Conservation (phyloP, 2,797 vertebrate species). For the Gephyroberyx darwinii region DNA sequence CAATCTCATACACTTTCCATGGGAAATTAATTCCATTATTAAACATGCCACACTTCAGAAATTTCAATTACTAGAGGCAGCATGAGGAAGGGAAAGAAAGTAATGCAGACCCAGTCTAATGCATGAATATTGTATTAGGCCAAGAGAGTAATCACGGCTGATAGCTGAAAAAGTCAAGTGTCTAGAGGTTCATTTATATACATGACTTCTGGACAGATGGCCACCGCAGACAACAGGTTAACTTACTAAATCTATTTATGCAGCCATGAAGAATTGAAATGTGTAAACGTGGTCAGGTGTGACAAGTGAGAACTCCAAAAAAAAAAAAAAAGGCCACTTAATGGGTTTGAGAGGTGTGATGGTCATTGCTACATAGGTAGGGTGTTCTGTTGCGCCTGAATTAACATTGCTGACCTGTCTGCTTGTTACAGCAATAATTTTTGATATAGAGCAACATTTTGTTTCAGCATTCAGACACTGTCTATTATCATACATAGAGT, state of each 20-base stretch:
- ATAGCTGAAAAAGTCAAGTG: constrained; percentile 77
- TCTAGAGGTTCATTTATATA: constrained; percentile 76
- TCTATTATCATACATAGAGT: constrained; percentile 40
- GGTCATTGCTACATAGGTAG: constrained; percentile 44
- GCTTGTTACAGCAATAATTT: constrained; percentile 54
- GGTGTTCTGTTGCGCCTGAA: constrained; percentile 39
- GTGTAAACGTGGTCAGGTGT: constrained; percentile 62
- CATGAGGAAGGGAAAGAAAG: constrained; percentile 69
- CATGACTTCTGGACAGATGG: constrained; percentile 81
- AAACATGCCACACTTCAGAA: constrained; percentile 85
- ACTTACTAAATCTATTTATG: constrained; percentile 74
- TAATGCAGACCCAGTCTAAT: constrained; percentile 73
- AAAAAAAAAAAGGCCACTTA: constrained; percentile 66
- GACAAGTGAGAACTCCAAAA: constrained; percentile 47
- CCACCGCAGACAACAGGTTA: constrained; percentile 72
- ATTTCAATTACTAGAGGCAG: constrained; percentile 83
- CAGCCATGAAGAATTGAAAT: constrained; percentile 69
- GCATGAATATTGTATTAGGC: constrained; percentile 82
- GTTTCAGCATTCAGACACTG: constrained; percentile 17
- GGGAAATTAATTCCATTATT: constrained; percentile 88
- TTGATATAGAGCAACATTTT: constrained; percentile 46
- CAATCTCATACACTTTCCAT: constrained; percentile 83
- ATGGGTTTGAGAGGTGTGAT: constrained; percentile 60
- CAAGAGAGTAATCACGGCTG: constrained; percentile 74
- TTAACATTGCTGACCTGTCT: constrained; percentile 62